A percentile compares a stretch with the other conserved stretches of the same genome.
phyloP scores from a whole-genome alignment of 2,888 invertebrate species.

The Lottia scabra region DNA sequence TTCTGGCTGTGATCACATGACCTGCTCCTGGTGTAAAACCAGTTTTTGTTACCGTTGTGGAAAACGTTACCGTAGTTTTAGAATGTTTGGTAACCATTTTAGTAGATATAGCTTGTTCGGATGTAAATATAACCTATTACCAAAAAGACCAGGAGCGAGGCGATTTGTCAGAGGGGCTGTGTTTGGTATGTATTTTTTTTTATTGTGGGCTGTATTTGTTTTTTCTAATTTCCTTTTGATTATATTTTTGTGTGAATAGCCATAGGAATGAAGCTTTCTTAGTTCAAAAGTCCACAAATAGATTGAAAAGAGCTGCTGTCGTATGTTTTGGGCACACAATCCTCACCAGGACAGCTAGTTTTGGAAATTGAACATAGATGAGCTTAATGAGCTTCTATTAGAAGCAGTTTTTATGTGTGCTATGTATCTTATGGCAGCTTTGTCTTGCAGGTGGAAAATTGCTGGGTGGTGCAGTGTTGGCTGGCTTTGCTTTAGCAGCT shows the following conservation, averaged over 20 bases:
- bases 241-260: too few relatives aligned
- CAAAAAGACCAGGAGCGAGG: slow-evolving; percentile 63
- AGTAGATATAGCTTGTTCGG: slow-evolving; percentile 68
- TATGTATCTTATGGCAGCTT: background rate
- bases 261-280: too few relatives aligned
- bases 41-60: slow-evolving; percentile 71
- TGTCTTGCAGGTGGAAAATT: slow-evolving; percentile 59
- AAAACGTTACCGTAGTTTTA: slow-evolving; percentile 62
- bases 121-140: slow-evolving; percentile 67
- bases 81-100: slow-evolving; percentile 69
- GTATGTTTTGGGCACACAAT: too few relatives aligned
- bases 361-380: too few relatives aligned
- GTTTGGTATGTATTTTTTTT: slow-evolving; percentile 55
- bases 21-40: slow-evolving; percentile 66
- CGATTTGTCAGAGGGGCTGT: slow-evolving; percentile 66
- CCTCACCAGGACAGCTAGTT: too few relatives aligned
- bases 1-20: slow-evolving; percentile 71
- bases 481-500: slow-evolving; percentile 63
- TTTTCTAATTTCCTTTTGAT: too few relatives aligned
- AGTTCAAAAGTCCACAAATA: too few relatives aligned
- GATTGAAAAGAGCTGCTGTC: too few relatives aligned
- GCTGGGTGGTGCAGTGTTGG: slow-evolving; percentile 56
- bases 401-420: background rate
- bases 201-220: too few relatives aligned
- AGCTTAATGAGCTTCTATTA: too few relatives aligned